Base-by-base conservation (phyloP, 2,113 vertebrate genomes). In the Myrmophylax atrothorax region DNA sequence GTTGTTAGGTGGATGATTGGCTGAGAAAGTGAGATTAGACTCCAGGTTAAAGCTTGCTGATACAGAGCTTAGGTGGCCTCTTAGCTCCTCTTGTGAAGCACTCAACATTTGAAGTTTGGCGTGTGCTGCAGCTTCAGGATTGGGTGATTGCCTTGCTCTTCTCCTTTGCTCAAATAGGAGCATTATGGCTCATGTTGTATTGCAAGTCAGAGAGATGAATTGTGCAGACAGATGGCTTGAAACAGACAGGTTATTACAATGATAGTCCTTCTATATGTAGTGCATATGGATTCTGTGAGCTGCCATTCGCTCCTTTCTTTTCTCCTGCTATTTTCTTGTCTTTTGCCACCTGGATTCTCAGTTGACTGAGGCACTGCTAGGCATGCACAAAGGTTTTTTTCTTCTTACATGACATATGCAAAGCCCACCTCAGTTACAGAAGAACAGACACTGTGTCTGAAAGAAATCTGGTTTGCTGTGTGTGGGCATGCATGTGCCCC, bases 231-330 rank as follows among this genome's bases (percentile, higher is more conserved):
- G 94, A 92, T 94, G 96, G 92, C 83, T 86, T 77, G 79, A 92
- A 91, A 58, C 85, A 91, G 95, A 35, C 87, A 81, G 86, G 90
- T 94, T 97, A 95, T 93, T 96, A 86, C 78, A 79, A 72, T 80
- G 83, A 77, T 92, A 70, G 55, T 80, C 85, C 84, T 87, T 35
- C 85, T 92, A 12, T 87, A 44, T 46, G 86, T n/a, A 20, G 76
- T 89, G 73, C 83, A 67, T 95, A 88, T 88, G 93, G 93, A 44
- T 95, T 92, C 69, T 84, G 44, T 72, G 89, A 95, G 89, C 87
- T 96, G 84, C 95, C 87, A 73, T 94, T 89, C 84, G 14, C 50
- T 52, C 50, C 25, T 52, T 52, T 52, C 50, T 52, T 26, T 52
- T 87, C 66, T 52, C 38, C 66, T 87, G 73, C 89, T 96, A 72